Conservation (phyloP, 1,140 invertebrate species). For the Drosophila lacteicornis region DNA sequence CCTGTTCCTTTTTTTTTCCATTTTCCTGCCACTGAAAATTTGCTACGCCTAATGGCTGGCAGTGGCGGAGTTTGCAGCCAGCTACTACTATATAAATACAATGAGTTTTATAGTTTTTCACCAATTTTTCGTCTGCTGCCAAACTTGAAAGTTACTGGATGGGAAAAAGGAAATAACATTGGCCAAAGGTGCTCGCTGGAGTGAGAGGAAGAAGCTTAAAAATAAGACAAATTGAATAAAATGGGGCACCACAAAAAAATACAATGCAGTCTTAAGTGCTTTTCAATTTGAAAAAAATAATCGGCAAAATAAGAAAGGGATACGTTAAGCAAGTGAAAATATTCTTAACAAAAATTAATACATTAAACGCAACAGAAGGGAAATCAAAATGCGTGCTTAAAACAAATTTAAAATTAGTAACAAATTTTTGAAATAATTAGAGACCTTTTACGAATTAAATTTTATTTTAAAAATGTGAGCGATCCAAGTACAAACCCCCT, state of each 20-base stretch:
- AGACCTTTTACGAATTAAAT: too few species aligned
- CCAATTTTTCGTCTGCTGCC: constrained; percentile 45
- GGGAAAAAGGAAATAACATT: constrained; percentile 8
- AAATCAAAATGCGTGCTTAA: neutral
- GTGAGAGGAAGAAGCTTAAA: constrained; percentile 17
- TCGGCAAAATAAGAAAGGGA: neutral
- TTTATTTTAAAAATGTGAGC: too few species aligned
- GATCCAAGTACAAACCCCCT: too few species aligned
- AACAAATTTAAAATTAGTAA: neutral
- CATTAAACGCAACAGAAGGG: neutral
- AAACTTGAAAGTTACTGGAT: constrained; percentile 11
- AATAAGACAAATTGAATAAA: constrained; percentile 23
- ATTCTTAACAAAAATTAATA: too few species aligned
- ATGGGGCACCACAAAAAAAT: neutral
- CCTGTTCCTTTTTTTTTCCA: too few species aligned
- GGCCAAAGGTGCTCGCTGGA: constrained; percentile 13
- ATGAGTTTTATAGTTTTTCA: constrained; percentile 63
- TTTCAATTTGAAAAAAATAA: constrained; percentile 2
- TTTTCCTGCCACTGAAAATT: constrained; percentile 38
- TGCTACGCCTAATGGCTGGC: constrained; percentile 42
- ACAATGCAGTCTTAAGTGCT: constrained; percentile 12
- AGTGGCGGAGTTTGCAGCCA: neutral
- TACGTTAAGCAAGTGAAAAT: too few species aligned
- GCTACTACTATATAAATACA: constrained; percentile 58
- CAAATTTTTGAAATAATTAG: too few species aligned